Evolutionary conservation across 2,888 invertebrate species (phyloP).

Genomic region (Nasonia oneida): DNA sequence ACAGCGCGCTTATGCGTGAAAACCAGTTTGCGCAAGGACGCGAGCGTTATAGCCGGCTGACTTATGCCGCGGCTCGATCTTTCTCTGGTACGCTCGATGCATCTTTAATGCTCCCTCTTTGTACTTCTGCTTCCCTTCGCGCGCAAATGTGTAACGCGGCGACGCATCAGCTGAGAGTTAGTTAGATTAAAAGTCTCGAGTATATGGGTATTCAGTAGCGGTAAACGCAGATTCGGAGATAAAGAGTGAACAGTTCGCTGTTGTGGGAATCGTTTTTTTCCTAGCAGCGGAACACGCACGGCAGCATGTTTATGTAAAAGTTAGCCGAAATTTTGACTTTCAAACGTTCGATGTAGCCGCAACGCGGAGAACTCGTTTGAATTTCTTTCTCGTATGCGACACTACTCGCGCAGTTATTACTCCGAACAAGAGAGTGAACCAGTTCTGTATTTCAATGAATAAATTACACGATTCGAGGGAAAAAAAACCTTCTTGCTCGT

Average conservation of each 20-base stretch:
- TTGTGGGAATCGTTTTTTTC: background rate
- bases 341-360: too few relatives aligned
- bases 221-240: slow-evolving; percentile 13
- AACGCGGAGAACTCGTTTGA: background rate
- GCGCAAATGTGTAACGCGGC: background rate
- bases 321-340: too few relatives aligned
- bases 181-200: background rate
- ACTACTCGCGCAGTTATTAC: too few relatives aligned
- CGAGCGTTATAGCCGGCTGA: slow-evolving; percentile 66
- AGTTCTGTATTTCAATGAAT: background rate
- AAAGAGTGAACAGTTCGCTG: background rate
- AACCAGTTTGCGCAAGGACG: slow-evolving; percentile 79
- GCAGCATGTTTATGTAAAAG: too few relatives aligned
- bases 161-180: slow-evolving; percentile 37
- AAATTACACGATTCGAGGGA: background rate
- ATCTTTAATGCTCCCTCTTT: slow-evolving; percentile 71
- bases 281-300: background rate
- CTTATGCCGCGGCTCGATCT: slow-evolving; percentile 69
- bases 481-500: background rate
- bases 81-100: slow-evolving; percentile 67
- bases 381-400: background rate
- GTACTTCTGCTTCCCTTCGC: slow-evolving; percentile 14
- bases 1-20: slow-evolving; percentile 69
- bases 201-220: background rate
- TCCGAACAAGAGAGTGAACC: background rate